A percentile compares a stretch with the other conserved stretches of the same genome.
Conservation (phyloP, 2,113 vertebrate species). For the Ptilonorhynchus violaceus region DNA sequence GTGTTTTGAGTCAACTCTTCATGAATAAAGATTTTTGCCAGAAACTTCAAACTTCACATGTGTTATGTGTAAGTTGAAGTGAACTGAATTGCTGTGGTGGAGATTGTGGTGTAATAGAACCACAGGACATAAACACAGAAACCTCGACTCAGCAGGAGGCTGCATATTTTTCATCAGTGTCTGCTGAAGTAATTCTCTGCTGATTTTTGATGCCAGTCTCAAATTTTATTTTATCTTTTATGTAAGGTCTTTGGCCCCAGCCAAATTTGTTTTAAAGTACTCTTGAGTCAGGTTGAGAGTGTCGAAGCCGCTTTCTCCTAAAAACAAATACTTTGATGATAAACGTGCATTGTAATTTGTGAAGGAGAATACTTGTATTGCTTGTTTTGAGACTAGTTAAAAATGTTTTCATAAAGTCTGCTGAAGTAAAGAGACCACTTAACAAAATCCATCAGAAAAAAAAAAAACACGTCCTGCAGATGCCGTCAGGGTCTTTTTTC, state of each 20-base stretch:
- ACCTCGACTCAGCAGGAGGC: not conserved
- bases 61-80: not conserved
- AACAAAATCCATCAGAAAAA: not conserved
- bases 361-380: not conserved
- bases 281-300: not conserved
- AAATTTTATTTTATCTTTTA: not conserved
- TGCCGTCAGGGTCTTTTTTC: not conserved
- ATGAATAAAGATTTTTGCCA: not conserved
- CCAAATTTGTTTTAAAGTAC: not conserved
- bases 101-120: not conserved
- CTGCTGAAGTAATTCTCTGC: not conserved
- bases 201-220: not conserved
- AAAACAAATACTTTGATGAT: not conserved
- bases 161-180: fast-evolving
- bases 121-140: fast-evolving
- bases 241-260: not conserved
- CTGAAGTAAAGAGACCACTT: not conserved
- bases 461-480: not conserved
- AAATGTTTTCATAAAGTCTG: not conserved
- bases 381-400: not conserved
- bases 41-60: not conserved
- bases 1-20: not conserved
- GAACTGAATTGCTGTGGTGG: not conserved
- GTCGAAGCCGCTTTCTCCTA: not conserved
- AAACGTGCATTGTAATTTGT: not conserved